Evolutionary conservation across 2,797 vertebrate species (phyloP).

Genomic region (Coilia nasus): DNA sequence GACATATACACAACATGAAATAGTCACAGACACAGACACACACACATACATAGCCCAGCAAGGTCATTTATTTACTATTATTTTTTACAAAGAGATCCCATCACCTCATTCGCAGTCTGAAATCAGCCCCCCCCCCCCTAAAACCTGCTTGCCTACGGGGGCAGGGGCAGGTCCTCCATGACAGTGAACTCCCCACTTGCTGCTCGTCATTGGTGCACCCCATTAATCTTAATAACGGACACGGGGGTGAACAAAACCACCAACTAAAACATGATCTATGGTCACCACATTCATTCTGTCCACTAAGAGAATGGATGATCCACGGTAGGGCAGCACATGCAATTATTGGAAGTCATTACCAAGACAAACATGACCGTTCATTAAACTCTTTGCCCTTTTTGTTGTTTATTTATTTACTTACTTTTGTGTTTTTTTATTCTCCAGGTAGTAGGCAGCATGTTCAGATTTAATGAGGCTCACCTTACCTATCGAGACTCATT

Average conservation of each 20-base stretch:
- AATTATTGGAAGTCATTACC: conserved; percentile 3
- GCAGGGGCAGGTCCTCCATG: background rate
- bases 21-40: background rate
- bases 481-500: background rate
- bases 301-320: background rate
- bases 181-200: background rate
- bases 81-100: too few relatives aligned
- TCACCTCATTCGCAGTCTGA: background rate
- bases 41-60: background rate
- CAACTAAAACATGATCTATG: conserved; percentile 10
- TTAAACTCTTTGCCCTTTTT: background rate
- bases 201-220: background rate
- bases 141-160: too few relatives aligned
- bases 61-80: background rate
- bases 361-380: background rate
- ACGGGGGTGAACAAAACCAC: background rate
- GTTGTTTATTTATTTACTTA: background rate
- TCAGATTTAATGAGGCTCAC: background rate
- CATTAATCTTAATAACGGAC: conserved; percentile 5
- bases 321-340: background rate
- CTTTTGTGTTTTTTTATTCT: background rate
- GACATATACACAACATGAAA: too few relatives aligned
- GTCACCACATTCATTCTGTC: background rate
- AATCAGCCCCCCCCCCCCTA: background rate
- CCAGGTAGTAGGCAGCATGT: background rate